A percentile compares a stretch with the other conserved stretches of the same genome.
Conservation (phyloP, 2,797 vertebrate species). For the Amphiprion clarkii region DNA sequence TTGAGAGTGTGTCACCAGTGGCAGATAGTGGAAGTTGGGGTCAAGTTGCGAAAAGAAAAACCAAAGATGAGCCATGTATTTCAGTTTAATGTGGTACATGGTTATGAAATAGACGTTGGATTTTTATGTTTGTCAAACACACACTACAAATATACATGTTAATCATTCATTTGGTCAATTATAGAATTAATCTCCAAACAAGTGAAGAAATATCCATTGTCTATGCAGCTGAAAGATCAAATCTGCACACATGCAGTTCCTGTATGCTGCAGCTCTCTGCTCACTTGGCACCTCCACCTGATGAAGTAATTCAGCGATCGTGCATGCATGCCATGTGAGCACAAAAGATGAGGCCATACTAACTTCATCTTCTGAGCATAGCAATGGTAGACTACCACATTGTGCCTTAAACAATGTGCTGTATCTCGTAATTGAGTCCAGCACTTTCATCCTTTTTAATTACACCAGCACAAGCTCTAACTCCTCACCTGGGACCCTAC, state of each 20-base stretch:
- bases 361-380: slow-evolving; percentile 64
- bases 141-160: neutral
- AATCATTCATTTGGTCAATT: neutral
- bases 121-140: neutral
- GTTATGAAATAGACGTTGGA: neutral
- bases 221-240: neutral
- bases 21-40: no score
- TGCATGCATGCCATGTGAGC: slow-evolving; percentile 54
- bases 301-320: slow-evolving; percentile 56
- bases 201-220: neutral
- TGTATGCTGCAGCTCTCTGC: slow-evolving; percentile 19
- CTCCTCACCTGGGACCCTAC: slow-evolving; percentile 64
- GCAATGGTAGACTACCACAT: slow-evolving; percentile 52
- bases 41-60: slow-evolving; percentile 5
- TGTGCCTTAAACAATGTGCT: slow-evolving; percentile 71
- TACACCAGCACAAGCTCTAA: slow-evolving; percentile 62
- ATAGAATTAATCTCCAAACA: neutral
- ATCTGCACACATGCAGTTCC: neutral
- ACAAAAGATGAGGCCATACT: slow-evolving; percentile 62
- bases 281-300: slow-evolving; percentile 51
- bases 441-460: slow-evolving; percentile 71
- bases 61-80: neutral
- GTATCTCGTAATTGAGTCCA: slow-evolving; percentile 69
- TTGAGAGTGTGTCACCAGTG: neutral
- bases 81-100: neutral